Evolutionary conservation across 1,140 invertebrate genomes (phyloP).

Genomic region (Epicauta chinensis): DNA sequence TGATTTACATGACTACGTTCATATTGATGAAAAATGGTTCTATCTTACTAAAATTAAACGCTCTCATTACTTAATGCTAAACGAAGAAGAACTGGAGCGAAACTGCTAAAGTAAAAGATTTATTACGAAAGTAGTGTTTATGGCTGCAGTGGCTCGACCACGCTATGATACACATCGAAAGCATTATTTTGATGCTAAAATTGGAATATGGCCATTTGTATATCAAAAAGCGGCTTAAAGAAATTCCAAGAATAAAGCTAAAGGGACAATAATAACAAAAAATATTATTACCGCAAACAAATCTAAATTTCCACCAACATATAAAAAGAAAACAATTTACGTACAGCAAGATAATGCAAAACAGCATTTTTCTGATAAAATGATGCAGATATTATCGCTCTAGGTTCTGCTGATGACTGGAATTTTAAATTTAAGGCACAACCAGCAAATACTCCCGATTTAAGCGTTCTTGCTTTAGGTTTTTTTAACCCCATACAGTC

Average conservation of each 20-base stretch:
- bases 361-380: constrained; percentile 8
- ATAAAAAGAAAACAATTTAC: too few relatives aligned
- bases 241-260: constrained; percentile 3
- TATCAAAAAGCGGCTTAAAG: constrained; percentile 8
- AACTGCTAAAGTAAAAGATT: constrained; percentile 12
- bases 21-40: constrained; percentile 18
- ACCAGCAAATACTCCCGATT: too few relatives aligned
- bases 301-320: constrained; percentile 7
- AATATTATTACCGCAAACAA: constrained; percentile 17
- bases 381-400: constrained; percentile 7
- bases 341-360: constrained; percentile 13
- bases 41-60: too few relatives aligned
- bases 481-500: too few relatives aligned
- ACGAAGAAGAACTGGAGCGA: constrained; percentile 14
- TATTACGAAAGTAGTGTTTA: too few relatives aligned
- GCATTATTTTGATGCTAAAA: constrained; percentile 6
- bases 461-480: too few relatives aligned
- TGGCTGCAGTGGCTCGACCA: too few relatives aligned
- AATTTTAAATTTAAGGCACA: constrained; percentile 9
- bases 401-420: constrained; percentile 9
- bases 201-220: constrained; percentile 7
- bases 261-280: constrained; percentile 13
- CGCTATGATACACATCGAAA: too few relatives aligned
- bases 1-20: constrained; percentile 7
- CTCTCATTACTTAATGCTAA: constrained; percentile 7